Conservation (phyloP, 2,797 vertebrate species). For the Kryptolebias ocellatus region DNA sequence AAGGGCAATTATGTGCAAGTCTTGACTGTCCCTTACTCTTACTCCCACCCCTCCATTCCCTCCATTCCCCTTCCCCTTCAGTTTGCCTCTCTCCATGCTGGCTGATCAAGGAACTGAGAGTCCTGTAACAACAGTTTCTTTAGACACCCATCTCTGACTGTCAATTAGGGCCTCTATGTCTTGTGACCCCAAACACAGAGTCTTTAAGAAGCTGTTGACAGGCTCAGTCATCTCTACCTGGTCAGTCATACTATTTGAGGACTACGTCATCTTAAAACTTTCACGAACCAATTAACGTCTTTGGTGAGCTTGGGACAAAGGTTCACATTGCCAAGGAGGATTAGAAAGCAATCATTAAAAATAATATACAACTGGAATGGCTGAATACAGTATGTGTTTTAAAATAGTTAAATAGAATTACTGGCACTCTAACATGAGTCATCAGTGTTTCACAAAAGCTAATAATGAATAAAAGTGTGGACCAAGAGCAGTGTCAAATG, state of each 20-base stretch:
- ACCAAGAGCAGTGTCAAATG: slow-evolving; percentile 40
- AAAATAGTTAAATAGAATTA: slow-evolving; percentile 39
- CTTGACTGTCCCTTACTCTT: slow-evolving; percentile 23
- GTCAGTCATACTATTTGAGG: slow-evolving; percentile 56
- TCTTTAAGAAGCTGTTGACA: slow-evolving; percentile 64
- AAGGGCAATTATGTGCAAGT: slow-evolving; percentile 41
- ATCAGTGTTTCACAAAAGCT: slow-evolving; percentile 42
- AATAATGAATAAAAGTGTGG: slow-evolving; percentile 56
- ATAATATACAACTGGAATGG: slow-evolving; percentile 7
- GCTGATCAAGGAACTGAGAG: slow-evolving; percentile 57
- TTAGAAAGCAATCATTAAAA: slow-evolving; percentile 32
- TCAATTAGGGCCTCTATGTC: slow-evolving; percentile 65
- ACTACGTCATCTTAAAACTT: slow-evolving; percentile 37
- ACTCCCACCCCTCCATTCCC: neutral
- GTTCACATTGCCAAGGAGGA: slow-evolving; percentile 5
- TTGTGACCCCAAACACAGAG: slow-evolving; percentile 51
- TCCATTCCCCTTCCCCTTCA: neutral
- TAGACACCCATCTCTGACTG: slow-evolving; percentile 67
- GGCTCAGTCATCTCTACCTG: slow-evolving; percentile 60
- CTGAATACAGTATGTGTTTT: slow-evolving; percentile 34
- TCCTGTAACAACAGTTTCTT: slow-evolving; percentile 55
- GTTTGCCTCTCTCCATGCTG: slow-evolving; percentile 54
- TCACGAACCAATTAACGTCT: slow-evolving; percentile 24
- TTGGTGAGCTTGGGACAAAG: slow-evolving; percentile 28
- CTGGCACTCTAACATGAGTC: slow-evolving; percentile 52